These are phyloP conservation scores for Cyanoramphus novaezelandiae DNA, from an alignment of 2,113 vertebrate genomes.

Conservation along the genomic window DNA sequence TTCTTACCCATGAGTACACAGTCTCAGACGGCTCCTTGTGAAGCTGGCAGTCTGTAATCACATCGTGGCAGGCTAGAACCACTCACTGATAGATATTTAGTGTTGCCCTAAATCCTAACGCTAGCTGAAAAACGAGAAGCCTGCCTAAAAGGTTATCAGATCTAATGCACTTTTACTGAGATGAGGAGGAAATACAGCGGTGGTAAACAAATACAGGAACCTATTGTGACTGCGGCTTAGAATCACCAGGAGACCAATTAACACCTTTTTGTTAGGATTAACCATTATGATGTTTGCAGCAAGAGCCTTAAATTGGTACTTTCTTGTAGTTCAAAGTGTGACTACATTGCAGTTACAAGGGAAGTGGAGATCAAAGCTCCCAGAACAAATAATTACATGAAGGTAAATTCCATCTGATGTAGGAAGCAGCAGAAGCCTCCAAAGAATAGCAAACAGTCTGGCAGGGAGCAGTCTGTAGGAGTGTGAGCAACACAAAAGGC, in stretches of 20 bases:
- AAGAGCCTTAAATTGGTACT: constrained; percentile 62
- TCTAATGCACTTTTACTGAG: constrained; percentile 30
- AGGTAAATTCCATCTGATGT: constrained; percentile 50
- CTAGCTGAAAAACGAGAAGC: background rate
- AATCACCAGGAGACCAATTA: constrained; percentile 71
- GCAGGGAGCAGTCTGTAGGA: background rate
- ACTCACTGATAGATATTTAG: background rate
- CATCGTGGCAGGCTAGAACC: background rate
- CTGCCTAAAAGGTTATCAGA: background rate
- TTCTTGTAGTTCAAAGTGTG: constrained; percentile 66
- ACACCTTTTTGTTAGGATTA: constrained; percentile 72
- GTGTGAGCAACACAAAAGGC: constrained; percentile 18
- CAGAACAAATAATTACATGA: constrained; percentile 71
- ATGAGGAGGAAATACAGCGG: constrained; percentile 37
- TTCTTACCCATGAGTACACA: background rate
- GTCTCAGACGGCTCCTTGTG: background rate
- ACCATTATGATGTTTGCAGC: constrained; percentile 58
- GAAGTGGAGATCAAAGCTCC: constrained; percentile 72
- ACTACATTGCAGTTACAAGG: constrained; percentile 47
- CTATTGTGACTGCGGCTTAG: constrained; percentile 44
- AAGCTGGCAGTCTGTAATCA: background rate
- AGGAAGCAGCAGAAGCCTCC: constrained; percentile 45
- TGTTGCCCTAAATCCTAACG: background rate
- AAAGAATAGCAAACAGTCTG: constrained; percentile 36
- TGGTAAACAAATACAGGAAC: constrained; percentile 53